Evolutionary conservation across 2,888 invertebrate species (phyloP).

Genomic region (Ecliptopera silaceata): DNA sequence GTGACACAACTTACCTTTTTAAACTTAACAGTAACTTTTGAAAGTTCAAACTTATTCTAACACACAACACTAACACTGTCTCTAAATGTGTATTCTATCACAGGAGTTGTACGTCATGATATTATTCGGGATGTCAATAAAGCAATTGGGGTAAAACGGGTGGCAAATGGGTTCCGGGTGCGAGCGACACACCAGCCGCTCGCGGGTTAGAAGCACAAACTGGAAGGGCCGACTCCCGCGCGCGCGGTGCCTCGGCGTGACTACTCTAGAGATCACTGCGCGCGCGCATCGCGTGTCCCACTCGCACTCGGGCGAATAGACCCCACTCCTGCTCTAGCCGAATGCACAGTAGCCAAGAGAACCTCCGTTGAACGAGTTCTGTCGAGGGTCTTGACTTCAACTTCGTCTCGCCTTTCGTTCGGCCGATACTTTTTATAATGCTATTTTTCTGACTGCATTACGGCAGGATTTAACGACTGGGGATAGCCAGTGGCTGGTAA

Average conservation of each 20-base stretch:
- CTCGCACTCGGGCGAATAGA: conserved; percentile 31
- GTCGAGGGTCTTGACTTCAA: conserved; percentile 70
- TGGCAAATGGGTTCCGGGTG: conserved; percentile 62
- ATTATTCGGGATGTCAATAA: conserved; percentile 61
- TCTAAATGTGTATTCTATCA: conserved; percentile 51
- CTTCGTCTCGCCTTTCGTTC: conserved; percentile 71
- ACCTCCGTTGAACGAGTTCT: conserved; percentile 75
- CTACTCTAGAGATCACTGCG: conserved; percentile 65
- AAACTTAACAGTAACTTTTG: conserved; percentile 77
- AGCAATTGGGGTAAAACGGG: conserved; percentile 67
- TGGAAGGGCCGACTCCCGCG: conserved; percentile 70
- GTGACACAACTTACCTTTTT: conserved; percentile 80
- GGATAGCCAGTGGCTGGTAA: conserved; percentile 65
- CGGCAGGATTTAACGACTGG: conserved; percentile 62
- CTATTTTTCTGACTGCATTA: conserved; percentile 69
- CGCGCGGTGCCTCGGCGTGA: conserved; percentile 47
- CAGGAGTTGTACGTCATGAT: conserved; percentile 67
- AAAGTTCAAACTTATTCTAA: conserved; percentile 58
- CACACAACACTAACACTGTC: conserved; percentile 69
- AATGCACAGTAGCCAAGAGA: conserved; percentile 75
- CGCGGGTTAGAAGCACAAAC: conserved; percentile 73
- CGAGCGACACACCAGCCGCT: conserved; percentile 73
- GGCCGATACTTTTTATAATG: conserved; percentile 66
- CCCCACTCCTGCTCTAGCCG: conserved; percentile 41
- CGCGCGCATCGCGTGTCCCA: conserved; percentile 55